Percentiles rank a stretch among this genome's conserved stretches.
These are phyloP conservation scores for Pygoscelis antarcticus DNA, from an alignment of 2,113 vertebrate genomes.

Conservation along the genomic window DNA sequence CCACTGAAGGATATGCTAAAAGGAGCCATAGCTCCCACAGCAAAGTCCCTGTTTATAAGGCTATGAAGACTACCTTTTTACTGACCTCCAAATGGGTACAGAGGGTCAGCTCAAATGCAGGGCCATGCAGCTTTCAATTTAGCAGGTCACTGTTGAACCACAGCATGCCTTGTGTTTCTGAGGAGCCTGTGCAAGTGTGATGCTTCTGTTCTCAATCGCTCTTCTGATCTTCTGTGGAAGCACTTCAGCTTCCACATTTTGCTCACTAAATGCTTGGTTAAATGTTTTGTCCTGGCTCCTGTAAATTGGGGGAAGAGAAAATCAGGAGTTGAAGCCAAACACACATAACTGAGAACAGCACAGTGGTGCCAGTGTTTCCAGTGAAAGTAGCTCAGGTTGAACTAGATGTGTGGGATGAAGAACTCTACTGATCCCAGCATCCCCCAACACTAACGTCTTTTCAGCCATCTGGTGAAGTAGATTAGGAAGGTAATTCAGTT, in stretches of 20 bases:
- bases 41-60: background rate
- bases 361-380: background rate
- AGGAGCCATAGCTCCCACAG: background rate
- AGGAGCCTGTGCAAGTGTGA: background rate
- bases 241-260: background rate
- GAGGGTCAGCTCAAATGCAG: background rate
- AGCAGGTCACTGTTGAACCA: background rate
- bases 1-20: background rate
- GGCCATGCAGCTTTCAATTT: background rate
- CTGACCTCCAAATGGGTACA: background rate
- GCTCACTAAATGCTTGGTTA: background rate
- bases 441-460: background rate
- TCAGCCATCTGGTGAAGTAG: background rate
- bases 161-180: background rate
- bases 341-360: accelerated
- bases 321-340: background rate
- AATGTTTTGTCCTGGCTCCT: background rate
- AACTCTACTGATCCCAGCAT: background rate
- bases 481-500: background rate
- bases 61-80: background rate
- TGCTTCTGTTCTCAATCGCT: background rate
- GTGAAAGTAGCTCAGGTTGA: background rate
- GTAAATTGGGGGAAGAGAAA: background rate
- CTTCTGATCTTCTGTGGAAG: background rate
- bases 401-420: background rate